Conservation (phyloP, 92 coral and sea anemone species). For the Heteractis magnifica region DNA sequence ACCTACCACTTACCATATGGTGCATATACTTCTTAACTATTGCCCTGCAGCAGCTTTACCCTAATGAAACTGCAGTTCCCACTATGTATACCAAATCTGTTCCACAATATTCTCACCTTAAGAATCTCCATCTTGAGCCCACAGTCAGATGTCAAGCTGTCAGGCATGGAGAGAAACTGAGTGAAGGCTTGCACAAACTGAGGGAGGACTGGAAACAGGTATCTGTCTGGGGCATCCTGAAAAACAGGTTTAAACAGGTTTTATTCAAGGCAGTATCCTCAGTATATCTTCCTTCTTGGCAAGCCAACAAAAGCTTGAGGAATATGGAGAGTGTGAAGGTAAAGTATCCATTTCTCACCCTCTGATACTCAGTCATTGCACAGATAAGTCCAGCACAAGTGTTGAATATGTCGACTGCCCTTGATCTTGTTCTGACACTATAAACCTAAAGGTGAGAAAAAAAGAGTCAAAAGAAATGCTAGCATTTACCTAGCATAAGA, state of each 20-base stretch:
- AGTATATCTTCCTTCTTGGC: neutral
- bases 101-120: slow-evolving; percentile 52
- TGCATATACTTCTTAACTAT: no score
- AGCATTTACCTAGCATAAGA: neutral
- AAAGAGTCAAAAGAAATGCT: neutral
- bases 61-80: no score
- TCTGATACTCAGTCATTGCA: slow-evolving; percentile 65
- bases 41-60: no score
- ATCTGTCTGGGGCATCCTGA: slow-evolving; percentile 64
- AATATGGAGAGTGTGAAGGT: no score
- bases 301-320: no score
- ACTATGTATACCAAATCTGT: neutral
- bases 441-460: slow-evolving; percentile 49
- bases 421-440: slow-evolving; percentile 86
- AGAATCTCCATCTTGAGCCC: slow-evolving; percentile 96
- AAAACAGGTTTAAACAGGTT: slow-evolving; percentile 1
- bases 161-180: slow-evolving; percentile 79
- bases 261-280: neutral
- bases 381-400: slow-evolving; percentile 89
- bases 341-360: slow-evolving; percentile 27
- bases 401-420: slow-evolving; percentile 94
- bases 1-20: no score
- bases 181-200: slow-evolving; percentile 90
- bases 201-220: slow-evolving; percentile 77
- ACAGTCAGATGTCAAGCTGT: slow-evolving; percentile 89